Conservation (phyloP, 1,140 invertebrate genomes). For the Bacillus rossius region DNA sequence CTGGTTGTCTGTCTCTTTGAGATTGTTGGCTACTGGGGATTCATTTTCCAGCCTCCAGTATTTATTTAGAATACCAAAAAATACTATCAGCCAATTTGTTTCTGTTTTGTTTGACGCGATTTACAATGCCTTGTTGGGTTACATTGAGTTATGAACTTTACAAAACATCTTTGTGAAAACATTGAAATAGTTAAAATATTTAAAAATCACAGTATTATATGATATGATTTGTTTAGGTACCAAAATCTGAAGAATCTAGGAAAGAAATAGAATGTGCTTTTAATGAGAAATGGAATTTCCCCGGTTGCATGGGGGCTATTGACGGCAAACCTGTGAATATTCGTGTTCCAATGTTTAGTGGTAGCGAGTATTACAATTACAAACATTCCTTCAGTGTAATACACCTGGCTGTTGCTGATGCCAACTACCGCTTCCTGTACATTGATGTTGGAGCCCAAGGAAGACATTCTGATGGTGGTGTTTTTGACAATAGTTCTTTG, state of each 20-base stretch:
- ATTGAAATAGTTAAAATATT: too few species aligned
- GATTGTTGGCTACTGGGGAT: too few species aligned
- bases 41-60: too few species aligned
- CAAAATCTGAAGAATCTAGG: constrained; percentile 28
- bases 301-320: constrained; percentile 39
- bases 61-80: too few species aligned
- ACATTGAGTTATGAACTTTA: too few species aligned
- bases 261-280: constrained; percentile 28
- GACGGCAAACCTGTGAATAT: constrained; percentile 37
- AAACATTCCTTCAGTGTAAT: constrained; percentile 35
- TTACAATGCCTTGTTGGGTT: too few species aligned
- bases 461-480: constrained; percentile 32
- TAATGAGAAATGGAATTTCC: constrained; percentile 38
- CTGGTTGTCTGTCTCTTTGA: too few species aligned
- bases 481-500: constrained; percentile 19
- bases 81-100: too few species aligned
- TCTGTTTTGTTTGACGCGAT: too few species aligned
- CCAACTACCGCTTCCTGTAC: constrained; percentile 33
- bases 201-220: too few species aligned
- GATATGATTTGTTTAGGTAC: too few species aligned
- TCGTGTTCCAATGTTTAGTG: constrained; percentile 25
- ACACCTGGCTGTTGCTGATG: constrained; percentile 35
- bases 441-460: constrained; percentile 36
- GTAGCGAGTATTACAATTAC: constrained; percentile 38
- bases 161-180: too few species aligned